Percentiles rank a stretch among this genome's conserved stretches.
Conservation (phyloP, 2,888 invertebrate species). For the Rhopalosiphum nymphaeae region DNA sequence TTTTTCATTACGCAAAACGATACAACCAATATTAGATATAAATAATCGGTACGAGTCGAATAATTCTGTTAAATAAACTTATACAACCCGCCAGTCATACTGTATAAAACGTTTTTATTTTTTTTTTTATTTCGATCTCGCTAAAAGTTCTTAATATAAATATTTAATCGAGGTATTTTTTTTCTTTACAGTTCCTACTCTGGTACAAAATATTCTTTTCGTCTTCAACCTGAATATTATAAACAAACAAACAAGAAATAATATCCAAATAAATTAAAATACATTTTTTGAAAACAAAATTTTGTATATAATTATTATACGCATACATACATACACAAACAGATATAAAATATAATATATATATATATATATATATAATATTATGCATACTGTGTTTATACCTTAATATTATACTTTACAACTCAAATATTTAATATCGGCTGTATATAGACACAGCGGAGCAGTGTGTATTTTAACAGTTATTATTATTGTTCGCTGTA, state of each 20-base stretch:
- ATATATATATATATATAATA: neutral
- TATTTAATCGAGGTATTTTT: slow-evolving; percentile 6
- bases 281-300: neutral
- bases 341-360: neutral
- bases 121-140: neutral
- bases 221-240: neutral
- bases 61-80: neutral
- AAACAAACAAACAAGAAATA: neutral
- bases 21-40: neutral
- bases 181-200: neutral
- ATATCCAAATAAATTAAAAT: neutral
- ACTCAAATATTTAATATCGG: neutral
- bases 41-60: neutral
- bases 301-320: neutral
- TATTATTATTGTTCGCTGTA: neutral
- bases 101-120: neutral
- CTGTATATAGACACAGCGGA: neutral
- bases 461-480: neutral
- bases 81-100: neutral
- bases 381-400: neutral
- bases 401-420: neutral
- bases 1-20: neutral
- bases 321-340: neutral
- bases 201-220: neutral
- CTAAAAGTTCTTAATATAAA: neutral